These are phyloP conservation scores for Centrocercus urophasianus DNA, from an alignment of 2,113 vertebrate genomes.

Conservation along the genomic window DNA sequence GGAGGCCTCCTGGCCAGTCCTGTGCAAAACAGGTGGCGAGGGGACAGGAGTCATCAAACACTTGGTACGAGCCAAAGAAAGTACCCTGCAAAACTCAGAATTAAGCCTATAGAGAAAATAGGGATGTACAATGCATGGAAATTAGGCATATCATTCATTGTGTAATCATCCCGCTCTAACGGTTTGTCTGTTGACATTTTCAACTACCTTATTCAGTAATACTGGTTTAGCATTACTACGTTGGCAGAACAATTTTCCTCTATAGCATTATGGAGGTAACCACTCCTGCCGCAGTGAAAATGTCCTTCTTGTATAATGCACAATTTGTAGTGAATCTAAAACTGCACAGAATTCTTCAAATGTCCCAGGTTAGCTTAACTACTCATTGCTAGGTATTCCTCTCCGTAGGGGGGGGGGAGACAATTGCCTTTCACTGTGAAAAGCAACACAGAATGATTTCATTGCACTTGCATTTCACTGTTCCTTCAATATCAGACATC, in stretches of 20 bases:
- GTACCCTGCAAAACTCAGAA: neutral
- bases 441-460: neutral
- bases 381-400: neutral
- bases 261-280: neutral
- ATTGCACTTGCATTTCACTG: neutral
- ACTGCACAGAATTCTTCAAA: neutral
- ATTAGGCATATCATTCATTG: neutral
- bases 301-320: neutral
- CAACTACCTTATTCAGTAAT: slow-evolving; percentile 28
- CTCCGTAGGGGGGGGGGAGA: neutral
- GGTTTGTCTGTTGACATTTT: neutral
- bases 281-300: neutral
- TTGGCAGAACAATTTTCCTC: slow-evolving; percentile 7
- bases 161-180: neutral
- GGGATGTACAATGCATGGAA: neutral
- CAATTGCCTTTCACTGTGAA: neutral
- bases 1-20: neutral
- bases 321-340: neutral
- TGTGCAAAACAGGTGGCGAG: accelerated
- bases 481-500: slow-evolving; percentile 11
- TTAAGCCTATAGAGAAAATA: neutral
- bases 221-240: slow-evolving; percentile 37
- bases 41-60: neutral
- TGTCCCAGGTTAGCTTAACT: neutral
- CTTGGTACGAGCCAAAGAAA: neutral